Percentiles rank a stretch among this genome's conserved stretches.
phyloP scores from a whole-genome alignment of 2,888 invertebrate species.

The Luperina nickerlii region DNA sequence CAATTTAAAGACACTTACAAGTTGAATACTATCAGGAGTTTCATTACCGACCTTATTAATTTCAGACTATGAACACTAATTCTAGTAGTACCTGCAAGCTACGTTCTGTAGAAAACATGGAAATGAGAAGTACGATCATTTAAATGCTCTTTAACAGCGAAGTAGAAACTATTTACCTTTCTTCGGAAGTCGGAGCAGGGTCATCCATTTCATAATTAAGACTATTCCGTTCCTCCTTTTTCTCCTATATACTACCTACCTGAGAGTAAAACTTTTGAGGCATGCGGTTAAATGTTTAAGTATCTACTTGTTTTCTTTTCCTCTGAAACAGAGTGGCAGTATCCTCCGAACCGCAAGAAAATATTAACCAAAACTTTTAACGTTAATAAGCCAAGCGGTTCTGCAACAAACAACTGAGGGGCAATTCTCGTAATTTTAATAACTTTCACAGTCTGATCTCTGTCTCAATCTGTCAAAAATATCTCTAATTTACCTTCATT shows the following conservation, averaged over 20 bases:
- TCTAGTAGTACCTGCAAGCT: neutral
- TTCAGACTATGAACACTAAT: neutral
- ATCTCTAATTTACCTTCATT: too few relatives aligned
- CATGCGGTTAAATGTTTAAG: constrained; percentile 67
- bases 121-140: constrained; percentile 11
- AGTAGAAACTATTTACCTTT: constrained; percentile 48
- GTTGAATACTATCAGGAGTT: neutral
- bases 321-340: constrained; percentile 39
- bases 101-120: constrained; percentile 6
- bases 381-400: constrained; percentile 47
- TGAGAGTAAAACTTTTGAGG: constrained; percentile 56
- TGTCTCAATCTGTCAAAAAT: too few relatives aligned
- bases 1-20: neutral
- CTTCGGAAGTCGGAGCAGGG: constrained; percentile 43
- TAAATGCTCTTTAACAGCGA: constrained; percentile 30
- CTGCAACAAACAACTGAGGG: constrained; percentile 9
- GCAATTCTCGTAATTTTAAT: too few relatives aligned
- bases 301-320: constrained; percentile 63
- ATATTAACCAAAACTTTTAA: constrained; percentile 51
- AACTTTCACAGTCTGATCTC: too few relatives aligned
- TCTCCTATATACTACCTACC: constrained; percentile 52
- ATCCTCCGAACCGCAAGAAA: constrained; percentile 30
- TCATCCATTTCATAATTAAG: constrained; percentile 75
- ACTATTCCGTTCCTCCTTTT: constrained; percentile 65
- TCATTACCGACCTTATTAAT: constrained; percentile 2